Base-by-base conservation (phyloP, 2,888 invertebrate species). In the Spodoptera exigua region DNA sequence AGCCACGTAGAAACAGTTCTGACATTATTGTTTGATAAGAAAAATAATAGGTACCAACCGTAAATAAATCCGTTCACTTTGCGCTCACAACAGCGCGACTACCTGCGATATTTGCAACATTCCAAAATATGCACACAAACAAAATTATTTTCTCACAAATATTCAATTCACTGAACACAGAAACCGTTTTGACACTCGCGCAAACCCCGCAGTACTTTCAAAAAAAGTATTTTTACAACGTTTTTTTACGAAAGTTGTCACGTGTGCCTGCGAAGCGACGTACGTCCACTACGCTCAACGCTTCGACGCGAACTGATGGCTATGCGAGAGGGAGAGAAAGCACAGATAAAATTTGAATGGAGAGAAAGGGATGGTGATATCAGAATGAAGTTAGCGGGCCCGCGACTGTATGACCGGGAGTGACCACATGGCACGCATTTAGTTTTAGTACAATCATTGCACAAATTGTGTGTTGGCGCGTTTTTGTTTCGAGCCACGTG, bases 401-500 rank as follows among this genome's bases (percentile, higher is more conserved):
- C 80, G 60, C 67, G 70, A 66, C 78, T 74, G 79, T 74, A 76
- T 86, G 87, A 85, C 86, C 86, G 87, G 85, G 86, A 90, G 87
- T 92, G 92, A 92, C 91, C 93, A 93, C 92, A 92, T 92, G 91
- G 91, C 86, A 87, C 86, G 89, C 88, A 88, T 89, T 89, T 82
- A 81, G 81, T 82, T 89, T 86, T 79, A 84, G 80, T 85, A 87
- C 85, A 85, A 91, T 88, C 83, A 89, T 90, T 92, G 89, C 89
- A 89, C 87, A 90, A 90, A 89, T 86, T 88, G 79, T 81, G 82
- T 85, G 81, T 90, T 91, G 85, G 82, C 91, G 91, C 88, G 88
- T 89, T 92, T 92, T 91, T 92, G 84, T 91, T 82, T 52, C 59
- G 66, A 70, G 86, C 89, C 91, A 90, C 91, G 90, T 91, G 92